Evolutionary conservation across 1,140 invertebrate species (phyloP), one percentile per base, ranked within the genome.

Genomic region (Luehdorfia chinensis): DNA sequence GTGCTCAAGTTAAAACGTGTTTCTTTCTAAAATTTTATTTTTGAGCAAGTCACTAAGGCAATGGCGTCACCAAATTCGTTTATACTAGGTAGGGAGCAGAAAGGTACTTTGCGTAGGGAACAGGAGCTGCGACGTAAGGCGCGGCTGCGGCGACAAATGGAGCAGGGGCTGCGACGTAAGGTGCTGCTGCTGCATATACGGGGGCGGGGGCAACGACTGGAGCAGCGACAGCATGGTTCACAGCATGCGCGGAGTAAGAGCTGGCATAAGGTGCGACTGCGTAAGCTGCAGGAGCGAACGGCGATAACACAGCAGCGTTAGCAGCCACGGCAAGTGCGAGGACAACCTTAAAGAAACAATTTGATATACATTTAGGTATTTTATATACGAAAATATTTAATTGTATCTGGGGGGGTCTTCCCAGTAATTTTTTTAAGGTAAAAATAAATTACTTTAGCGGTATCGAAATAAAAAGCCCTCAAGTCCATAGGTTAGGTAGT

Each of bases 181-280:
- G 63, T 4, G 75, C 72, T 4, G 75, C 72, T 27, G 68, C 58
- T 30, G 66, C 55, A 14, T 75, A 69, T 2, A 55, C 50, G 0
- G 84, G 78, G 0, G 88, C 79, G 1, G 77, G 54, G 4, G 89
- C 87, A 1, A 88, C 66, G 11, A 89, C 85, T 2, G 90, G 90
- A 1, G 89, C 77, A 31, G 89, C 89, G 7, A 90, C 74, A 0
- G 90, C 90, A 39, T 92, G 91, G 75, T 91, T 90, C n/a, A 91
- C 75, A 6, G 88, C 76, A 56, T 91, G 90, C 0, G 90, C 89
- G 19, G 89, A 90, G 80, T 91, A 92, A 12, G 89, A 91, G 50
- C 77, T 88, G 8, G 90, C 90, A 37, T 90, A 90, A 0, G 90
- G 90, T 1, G 90, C 90, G 0, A 91, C 87, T 16, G 64, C 67